These are phyloP conservation scores for Chydorus sphaericus DNA, from an alignment of 2,888 invertebrate species.

Conservation along the genomic window DNA sequence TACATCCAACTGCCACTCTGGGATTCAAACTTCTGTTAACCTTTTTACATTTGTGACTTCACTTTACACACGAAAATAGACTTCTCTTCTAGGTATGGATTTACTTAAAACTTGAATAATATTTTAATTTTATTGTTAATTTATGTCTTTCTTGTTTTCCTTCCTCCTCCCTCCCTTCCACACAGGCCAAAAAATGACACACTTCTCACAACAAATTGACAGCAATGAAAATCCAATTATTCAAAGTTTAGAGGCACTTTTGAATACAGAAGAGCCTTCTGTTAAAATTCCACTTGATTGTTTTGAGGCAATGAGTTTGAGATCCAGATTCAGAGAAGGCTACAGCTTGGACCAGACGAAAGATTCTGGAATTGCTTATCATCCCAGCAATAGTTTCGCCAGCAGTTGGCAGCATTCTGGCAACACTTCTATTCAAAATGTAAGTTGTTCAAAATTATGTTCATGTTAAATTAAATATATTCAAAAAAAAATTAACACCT, in stretches of 20 bases:
- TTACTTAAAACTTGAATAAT: too few relatives aligned
- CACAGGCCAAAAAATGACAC: too few relatives aligned
- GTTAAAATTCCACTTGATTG: background rate
- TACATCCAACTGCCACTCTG: too few relatives aligned
- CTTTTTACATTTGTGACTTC: too few relatives aligned
- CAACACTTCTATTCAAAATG: constrained; percentile 1
- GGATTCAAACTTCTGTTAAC: too few relatives aligned
- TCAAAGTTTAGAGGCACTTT: background rate
- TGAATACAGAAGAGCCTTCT: background rate
- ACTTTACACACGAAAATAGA: too few relatives aligned
- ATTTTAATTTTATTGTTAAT: too few relatives aligned
- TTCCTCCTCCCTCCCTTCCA: too few relatives aligned
- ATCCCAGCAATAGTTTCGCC: background rate
- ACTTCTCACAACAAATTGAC: too few relatives aligned
- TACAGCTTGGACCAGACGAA: constrained; percentile 1
- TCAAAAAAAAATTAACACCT: background rate
- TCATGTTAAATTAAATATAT: background rate
- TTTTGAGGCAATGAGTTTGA: constrained; percentile 3
- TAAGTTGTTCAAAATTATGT: background rate
- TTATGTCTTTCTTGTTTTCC: too few relatives aligned
- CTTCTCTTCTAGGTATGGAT: too few relatives aligned
- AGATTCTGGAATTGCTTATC: background rate
- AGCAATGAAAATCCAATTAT: background rate
- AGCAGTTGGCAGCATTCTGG: too few relatives aligned
- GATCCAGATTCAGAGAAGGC: background rate